Conservation (phyloP, 2,888 invertebrate genomes). For the Athalia cordata region DNA sequence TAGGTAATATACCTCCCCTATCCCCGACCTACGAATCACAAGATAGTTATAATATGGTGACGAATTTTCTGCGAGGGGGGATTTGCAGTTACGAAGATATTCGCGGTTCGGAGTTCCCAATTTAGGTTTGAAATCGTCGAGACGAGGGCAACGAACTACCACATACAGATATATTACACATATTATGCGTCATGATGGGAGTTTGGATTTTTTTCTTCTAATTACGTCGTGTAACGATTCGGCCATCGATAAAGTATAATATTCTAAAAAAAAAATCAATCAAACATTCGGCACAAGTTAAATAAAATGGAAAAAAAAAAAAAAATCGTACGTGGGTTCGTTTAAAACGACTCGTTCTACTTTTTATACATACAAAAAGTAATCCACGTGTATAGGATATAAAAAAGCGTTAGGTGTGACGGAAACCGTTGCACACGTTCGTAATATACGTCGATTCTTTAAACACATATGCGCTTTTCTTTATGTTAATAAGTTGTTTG, state of each 20-base stretch:
- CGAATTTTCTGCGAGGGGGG: no score
- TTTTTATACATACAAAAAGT: conserved; percentile 25
- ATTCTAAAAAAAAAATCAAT: neutral
- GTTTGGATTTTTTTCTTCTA: no score
- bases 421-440: conserved; percentile 11
- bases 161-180: no score
- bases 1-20: neutral
- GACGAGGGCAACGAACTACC: no score
- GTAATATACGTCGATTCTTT: conserved; percentile 16
- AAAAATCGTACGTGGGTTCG: conserved; percentile 22
- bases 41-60: no score
- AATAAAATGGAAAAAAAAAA: neutral
- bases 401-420: neutral
- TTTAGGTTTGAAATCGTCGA: no score
- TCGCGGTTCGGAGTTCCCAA: no score
- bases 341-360: conserved; percentile 34
- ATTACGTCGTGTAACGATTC: no score
- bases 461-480: conserved; percentile 42
- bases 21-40: no score
- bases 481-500: conserved; percentile 43
- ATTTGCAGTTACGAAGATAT: no score
- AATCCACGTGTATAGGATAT: conserved; percentile 1
- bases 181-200: no score
- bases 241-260: neutral
- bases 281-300: no score